Evolutionary conservation across 1,140 invertebrate genomes (phyloP).

Genomic region (Nomia melanderi): DNA sequence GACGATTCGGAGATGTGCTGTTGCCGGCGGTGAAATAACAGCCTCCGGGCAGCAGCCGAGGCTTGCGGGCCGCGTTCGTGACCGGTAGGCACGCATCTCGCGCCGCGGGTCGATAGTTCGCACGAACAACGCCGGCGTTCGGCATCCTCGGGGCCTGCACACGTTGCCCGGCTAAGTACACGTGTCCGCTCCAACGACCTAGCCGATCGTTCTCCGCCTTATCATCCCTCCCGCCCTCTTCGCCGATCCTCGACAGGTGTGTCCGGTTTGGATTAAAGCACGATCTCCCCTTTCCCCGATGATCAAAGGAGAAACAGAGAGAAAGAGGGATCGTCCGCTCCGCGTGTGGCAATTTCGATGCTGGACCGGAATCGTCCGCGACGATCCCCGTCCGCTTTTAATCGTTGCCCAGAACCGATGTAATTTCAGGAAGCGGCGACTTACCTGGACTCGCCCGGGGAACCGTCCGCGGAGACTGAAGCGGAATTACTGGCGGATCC

Average conservation of each 20-base stretch:
- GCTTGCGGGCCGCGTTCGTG: slow-evolving; percentile 56
- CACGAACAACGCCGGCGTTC: slow-evolving; percentile 30
- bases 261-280: slow-evolving; percentile 50
- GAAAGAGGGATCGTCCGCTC: slow-evolving; percentile 9
- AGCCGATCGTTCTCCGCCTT: slow-evolving; percentile 47
- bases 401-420: slow-evolving; percentile 38
- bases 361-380: slow-evolving; percentile 23
- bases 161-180: slow-evolving; percentile 49
- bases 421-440: slow-evolving; percentile 54
- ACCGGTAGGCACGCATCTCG: slow-evolving; percentile 61
- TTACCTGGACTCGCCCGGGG: neutral
- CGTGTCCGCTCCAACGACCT: slow-evolving; percentile 50
- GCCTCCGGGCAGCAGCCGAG: slow-evolving; percentile 55
- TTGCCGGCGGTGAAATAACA: slow-evolving; percentile 70
- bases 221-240: slow-evolving; percentile 12
- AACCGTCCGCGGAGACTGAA: too few relatives aligned
- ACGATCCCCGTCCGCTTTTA: slow-evolving; percentile 36
- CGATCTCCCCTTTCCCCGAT: slow-evolving; percentile 8
- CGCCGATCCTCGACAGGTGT: slow-evolving; percentile 57
- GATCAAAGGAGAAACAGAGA: slow-evolving; percentile 44
- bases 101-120: slow-evolving; percentile 60
- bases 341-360: slow-evolving; percentile 50
- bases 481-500: too few relatives aligned
- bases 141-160: slow-evolving; percentile 20
- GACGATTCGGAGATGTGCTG: slow-evolving; percentile 69